phyloP scores from a whole-genome alignment of 2,113 vertebrate genomes.

The Lophochroa leadbeateri region DNA sequence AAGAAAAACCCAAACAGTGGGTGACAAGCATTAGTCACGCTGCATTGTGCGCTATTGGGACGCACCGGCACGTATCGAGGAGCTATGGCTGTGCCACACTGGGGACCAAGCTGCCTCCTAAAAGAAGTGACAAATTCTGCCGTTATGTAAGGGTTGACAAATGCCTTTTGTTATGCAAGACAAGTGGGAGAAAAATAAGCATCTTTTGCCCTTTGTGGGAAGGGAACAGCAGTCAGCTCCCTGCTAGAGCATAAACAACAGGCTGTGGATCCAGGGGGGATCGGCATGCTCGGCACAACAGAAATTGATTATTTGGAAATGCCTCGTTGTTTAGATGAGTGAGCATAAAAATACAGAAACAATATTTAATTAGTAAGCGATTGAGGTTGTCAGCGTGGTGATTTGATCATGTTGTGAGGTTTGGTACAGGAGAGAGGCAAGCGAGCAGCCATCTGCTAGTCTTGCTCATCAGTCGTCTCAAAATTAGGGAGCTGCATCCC shows the following conservation, averaged over 20 bases:
- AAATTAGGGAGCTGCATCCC: neutral
- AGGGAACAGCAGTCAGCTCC: slow-evolving; percentile 19
- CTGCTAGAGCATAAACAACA: slow-evolving; percentile 28
- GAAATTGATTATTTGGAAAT: neutral
- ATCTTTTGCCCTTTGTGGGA: slow-evolving; percentile 41
- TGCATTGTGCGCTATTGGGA: neutral
- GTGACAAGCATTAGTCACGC: neutral
- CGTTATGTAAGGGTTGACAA: slow-evolving; percentile 43
- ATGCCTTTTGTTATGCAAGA: slow-evolving; percentile 60
- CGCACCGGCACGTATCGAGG: rapidly evolving
- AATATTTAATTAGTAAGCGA: neutral
- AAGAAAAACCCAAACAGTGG: rapidly evolving
- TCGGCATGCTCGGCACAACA: neutral
- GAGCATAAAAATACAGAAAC: neutral
- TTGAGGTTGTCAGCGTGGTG: neutral
- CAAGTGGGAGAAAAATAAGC: slow-evolving; percentile 48
- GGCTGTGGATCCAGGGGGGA: neutral
- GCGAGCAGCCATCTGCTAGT: neutral
- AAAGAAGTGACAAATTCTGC: neutral
- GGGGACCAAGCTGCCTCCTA: neutral
- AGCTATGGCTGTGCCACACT: neutral
- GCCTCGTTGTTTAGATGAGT: neutral
- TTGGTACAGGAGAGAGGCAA: neutral
- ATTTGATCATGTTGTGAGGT: neutral
- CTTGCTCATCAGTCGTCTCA: neutral